Conservation (phyloP, 2,888 invertebrate genomes). For the Axea sp. region DNA sequence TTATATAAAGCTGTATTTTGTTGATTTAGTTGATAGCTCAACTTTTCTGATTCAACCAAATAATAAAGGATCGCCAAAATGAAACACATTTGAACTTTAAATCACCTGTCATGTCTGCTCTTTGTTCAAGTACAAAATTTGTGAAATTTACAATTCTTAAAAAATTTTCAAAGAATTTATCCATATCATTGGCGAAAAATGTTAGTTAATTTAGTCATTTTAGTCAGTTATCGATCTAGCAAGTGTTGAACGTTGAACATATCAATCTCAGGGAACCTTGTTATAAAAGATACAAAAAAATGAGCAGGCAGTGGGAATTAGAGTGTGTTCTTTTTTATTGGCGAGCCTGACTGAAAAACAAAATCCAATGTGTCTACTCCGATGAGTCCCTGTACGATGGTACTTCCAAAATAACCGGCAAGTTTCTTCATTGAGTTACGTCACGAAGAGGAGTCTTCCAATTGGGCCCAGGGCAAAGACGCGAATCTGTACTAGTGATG, state of each 20-base stretch:
- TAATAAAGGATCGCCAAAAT: neutral
- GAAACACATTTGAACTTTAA: constrained; percentile 2
- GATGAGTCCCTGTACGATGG: constrained; percentile 6
- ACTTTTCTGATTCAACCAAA: constrained; percentile 5
- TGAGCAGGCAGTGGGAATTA: constrained; percentile 11
- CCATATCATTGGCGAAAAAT: too few relatives aligned
- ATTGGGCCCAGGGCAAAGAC: constrained; percentile 13
- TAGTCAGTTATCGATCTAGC: too few relatives aligned
- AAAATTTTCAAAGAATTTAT: too few relatives aligned
- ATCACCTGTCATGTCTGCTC: constrained; percentile 8
- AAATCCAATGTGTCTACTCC: constrained; percentile 2
- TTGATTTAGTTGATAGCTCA: too few relatives aligned
- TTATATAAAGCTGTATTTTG: too few relatives aligned
- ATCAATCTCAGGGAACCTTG: constrained; percentile 58
- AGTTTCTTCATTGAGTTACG: constrained; percentile 10
- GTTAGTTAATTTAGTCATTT: too few relatives aligned
- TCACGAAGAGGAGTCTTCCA: constrained; percentile 35
- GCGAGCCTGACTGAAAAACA: constrained; percentile 4
- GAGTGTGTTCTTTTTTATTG: constrained; percentile 14
- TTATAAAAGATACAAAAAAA: constrained; percentile 30
- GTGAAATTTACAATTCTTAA: constrained; percentile 10
- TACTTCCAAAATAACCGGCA: constrained; percentile 12
- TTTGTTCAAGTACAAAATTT: constrained; percentile 39
- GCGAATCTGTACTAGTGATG: constrained; percentile 13
- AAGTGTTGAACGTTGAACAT: too few relatives aligned